Evolutionary conservation across 2,888 invertebrate genomes (phyloP).

Genomic region (Busseola fusca): DNA sequence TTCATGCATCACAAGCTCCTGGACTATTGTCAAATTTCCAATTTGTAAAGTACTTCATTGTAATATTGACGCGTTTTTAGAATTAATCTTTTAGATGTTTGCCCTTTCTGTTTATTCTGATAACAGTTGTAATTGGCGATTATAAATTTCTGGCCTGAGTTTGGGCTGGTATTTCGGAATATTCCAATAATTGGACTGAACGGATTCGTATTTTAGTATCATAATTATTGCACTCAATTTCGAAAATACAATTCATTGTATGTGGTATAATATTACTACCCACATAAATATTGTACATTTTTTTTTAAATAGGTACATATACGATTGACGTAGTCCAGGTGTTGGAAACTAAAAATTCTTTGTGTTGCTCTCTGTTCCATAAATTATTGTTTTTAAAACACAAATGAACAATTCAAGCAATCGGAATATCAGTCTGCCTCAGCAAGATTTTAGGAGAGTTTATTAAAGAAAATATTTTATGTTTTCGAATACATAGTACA

Average conservation of each 20-base stretch:
- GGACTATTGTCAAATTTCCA: slow-evolving; percentile 67
- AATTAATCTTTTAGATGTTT: slow-evolving; percentile 62
- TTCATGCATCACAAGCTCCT: slow-evolving; percentile 60
- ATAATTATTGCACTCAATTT: not conserved
- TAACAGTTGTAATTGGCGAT: slow-evolving; percentile 22
- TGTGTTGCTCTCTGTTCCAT: slow-evolving; percentile 7
- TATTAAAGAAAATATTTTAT: slow-evolving; percentile 20
- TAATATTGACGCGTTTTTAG: slow-evolving; percentile 61
- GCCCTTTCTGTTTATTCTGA: slow-evolving; percentile 66
- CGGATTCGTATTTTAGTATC: not conserved
- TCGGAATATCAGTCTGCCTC: slow-evolving; percentile 24
- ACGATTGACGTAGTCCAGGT: not conserved
- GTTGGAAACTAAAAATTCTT: not conserved
- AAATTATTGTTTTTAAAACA: slow-evolving; percentile 6
- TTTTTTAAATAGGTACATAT: not conserved
- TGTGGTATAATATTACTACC: not conserved
- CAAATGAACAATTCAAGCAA: not conserved
- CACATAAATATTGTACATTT: not conserved
- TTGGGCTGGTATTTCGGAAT: slow-evolving; percentile 33
- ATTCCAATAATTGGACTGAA: slow-evolving; percentile 8
- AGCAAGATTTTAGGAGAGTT: slow-evolving; percentile 13
- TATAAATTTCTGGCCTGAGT: slow-evolving; percentile 21
- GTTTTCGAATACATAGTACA: slow-evolving; percentile 24
- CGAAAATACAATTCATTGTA: not conserved
- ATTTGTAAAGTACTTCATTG: slow-evolving; percentile 73